Percentiles rank a stretch among this genome's conserved stretches.
Conservation (phyloP, 1,140 invertebrate genomes). For the Ptiloglossa arizonensis region DNA sequence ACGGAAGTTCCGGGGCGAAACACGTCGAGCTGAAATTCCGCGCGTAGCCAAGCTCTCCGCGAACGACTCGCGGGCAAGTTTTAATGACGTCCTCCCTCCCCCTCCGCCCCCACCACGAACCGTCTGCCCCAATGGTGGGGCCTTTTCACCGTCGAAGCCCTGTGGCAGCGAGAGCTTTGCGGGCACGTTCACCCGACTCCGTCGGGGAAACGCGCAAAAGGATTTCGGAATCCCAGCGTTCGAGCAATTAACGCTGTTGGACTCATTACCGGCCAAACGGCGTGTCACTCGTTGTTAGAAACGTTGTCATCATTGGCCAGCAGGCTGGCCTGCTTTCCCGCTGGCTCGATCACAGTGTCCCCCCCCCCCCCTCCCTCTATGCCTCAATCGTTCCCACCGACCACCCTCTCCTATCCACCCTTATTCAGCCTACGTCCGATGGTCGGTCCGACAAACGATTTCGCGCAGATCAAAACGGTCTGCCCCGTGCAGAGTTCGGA, state of each 20-base stretch:
- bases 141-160: background rate
- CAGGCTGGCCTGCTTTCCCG: too few relatives aligned
- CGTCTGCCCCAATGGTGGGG: too few relatives aligned
- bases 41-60: background rate
- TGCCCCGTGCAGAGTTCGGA: too few relatives aligned
- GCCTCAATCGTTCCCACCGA: too few relatives aligned
- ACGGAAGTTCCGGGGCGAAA: background rate
- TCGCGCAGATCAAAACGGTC: too few relatives aligned
- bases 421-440: too few relatives aligned
- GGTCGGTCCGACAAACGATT: too few relatives aligned
- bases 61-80: conserved; percentile 23
- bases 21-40: background rate
- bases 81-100: conserved; percentile 20
- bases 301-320: background rate
- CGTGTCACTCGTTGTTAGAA: background rate
- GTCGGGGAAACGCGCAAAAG: conserved; percentile 6
- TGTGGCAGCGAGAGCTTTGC: background rate
- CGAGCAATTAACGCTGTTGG: conserved; percentile 29
- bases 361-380: too few relatives aligned
- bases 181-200: background rate
- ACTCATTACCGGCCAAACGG: conserved; percentile 10
- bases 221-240: background rate
- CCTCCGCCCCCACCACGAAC: background rate
- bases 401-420: too few relatives aligned
- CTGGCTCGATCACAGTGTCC: background rate